Percentiles rank a stretch among this genome's conserved stretches.
Conservation (phyloP, 2,888 invertebrate genomes). For the Syrista parreyssii region DNA sequence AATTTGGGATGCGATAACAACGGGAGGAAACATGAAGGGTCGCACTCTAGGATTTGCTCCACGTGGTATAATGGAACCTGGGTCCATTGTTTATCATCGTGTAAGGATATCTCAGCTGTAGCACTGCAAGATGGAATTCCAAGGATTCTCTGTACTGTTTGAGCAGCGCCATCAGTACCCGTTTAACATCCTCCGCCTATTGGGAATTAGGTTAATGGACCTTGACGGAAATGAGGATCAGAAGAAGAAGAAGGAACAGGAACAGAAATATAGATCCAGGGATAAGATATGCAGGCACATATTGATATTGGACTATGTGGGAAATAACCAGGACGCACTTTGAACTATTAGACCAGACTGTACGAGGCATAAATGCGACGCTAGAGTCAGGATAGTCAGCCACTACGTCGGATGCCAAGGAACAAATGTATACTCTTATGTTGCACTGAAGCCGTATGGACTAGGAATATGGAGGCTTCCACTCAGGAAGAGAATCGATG, state of each 20-base stretch:
- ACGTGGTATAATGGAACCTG: background rate
- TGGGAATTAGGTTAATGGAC: background rate
- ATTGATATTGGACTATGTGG: constrained; percentile 34
- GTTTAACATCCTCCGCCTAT: background rate
- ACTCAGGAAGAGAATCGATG: background rate
- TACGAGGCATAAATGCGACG: constrained; percentile 25
- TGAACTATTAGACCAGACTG: background rate
- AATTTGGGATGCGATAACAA: background rate
- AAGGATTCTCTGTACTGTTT: background rate
- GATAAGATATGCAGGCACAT: background rate
- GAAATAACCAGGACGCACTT: constrained; percentile 51
- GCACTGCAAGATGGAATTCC: background rate
- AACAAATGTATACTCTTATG: background rate
- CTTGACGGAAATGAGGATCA: background rate
- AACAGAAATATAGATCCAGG: background rate
- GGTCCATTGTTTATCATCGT: background rate
- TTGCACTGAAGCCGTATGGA: background rate
- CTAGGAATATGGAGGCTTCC: background rate
- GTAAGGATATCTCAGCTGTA: background rate
- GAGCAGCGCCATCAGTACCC: background rate
- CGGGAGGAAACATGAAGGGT: background rate
- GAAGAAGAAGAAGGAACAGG: constrained; percentile 8
- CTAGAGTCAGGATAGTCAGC: background rate
- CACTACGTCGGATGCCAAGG: background rate
- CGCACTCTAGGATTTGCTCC: background rate